Percentiles rank a stretch among this genome's conserved stretches.
Evolutionary conservation across 2,797 vertebrate species (phyloP).

Genomic region (Natrix natrix): DNA sequence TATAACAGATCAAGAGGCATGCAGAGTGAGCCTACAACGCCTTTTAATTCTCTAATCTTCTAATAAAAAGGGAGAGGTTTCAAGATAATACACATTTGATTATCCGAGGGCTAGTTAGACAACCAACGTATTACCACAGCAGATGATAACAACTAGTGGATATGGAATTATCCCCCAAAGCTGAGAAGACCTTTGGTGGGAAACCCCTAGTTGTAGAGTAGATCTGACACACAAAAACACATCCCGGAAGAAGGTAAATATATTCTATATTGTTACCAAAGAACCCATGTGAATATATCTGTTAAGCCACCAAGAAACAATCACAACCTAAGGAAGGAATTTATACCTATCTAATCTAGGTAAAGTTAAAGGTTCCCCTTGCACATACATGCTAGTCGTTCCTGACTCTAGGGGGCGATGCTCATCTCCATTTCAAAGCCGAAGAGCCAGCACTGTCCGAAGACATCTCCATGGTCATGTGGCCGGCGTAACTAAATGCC

Average conservation of each 20-base stretch:
- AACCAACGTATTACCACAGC: neutral
- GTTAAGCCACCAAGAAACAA: neutral
- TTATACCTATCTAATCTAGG: neutral
- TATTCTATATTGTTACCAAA: neutral
- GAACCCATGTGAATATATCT: neutral
- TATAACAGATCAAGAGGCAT: neutral
- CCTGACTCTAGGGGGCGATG: no score
- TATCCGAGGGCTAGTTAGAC: slow-evolving; percentile 1
- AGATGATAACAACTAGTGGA: neutral
- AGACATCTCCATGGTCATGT: no score
- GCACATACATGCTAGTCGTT: no score
- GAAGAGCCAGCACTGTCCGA: no score
- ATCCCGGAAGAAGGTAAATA: neutral
- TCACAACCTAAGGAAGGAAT: neutral
- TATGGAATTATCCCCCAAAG: neutral
- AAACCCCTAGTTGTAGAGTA: neutral
- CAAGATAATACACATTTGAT: neutral
- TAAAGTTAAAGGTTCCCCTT: no score
- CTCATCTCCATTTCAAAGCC: no score
- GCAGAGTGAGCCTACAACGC: slow-evolving; percentile 14
- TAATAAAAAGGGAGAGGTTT: slow-evolving; percentile 28
- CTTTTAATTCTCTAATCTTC: neutral
- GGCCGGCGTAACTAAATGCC: no score
- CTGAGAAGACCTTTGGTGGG: neutral
- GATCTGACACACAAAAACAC: neutral